Evolutionary conservation across 1,140 invertebrate genomes (phyloP).

Genomic region (Idris sp.): DNA sequence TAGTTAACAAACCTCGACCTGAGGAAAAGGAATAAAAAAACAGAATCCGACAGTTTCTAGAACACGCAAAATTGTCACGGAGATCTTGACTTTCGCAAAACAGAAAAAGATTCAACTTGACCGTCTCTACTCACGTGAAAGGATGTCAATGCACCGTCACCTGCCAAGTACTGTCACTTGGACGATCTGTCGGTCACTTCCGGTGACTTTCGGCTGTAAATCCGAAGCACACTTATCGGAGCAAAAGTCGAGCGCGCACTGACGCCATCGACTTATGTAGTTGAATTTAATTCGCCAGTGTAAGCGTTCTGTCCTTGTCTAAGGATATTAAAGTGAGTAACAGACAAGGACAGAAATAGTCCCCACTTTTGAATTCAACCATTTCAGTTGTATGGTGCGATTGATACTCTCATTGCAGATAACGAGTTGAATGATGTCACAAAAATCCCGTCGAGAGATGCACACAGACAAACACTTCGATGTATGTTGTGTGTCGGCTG

Average conservation of each 20-base stretch:
- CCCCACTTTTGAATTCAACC: background rate
- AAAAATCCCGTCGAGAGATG: too few relatives aligned
- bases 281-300: conserved; percentile 4
- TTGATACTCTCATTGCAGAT: too few relatives aligned
- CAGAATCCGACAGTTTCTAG: too few relatives aligned
- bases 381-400: too few relatives aligned
- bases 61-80: too few relatives aligned
- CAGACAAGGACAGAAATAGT: conserved; percentile 1
- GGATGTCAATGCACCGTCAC: conserved; percentile 26
- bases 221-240: conserved; percentile 13
- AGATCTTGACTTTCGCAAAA: conserved; percentile 50
- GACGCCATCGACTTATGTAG: conserved; percentile 1
- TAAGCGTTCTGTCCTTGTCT: background rate
- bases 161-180: conserved; percentile 12
- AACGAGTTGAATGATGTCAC: too few relatives aligned
- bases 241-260: conserved; percentile 38
- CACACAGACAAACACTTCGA: too few relatives aligned
- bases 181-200: conserved; percentile 26
- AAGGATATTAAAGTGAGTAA: too few relatives aligned
- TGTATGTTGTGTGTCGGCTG: too few relatives aligned
- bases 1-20: too few relatives aligned
- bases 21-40: too few relatives aligned
- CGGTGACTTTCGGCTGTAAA: conserved; percentile 11
- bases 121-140: conserved; percentile 56
- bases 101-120: conserved; percentile 56